Evolutionary conservation across 1,140 invertebrate species (phyloP), one percentile per base, ranked within the genome.

Genomic region (Drosophila eugracilis): DNA sequence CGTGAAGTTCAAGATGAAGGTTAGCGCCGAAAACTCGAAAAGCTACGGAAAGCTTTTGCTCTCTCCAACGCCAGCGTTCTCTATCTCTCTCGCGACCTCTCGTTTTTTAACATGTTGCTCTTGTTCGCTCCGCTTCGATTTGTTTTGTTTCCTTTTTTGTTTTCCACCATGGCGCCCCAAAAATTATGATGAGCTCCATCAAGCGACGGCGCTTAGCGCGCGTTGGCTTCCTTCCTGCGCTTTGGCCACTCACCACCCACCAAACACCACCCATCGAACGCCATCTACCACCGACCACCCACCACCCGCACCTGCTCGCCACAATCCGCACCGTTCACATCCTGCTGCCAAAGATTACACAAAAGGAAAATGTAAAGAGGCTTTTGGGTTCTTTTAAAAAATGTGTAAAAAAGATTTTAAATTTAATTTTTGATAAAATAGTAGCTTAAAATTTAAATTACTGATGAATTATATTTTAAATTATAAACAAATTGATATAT

Each of bases 1-100:
- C 62, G 72, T 88, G 75, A 88, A 88, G 83, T 88, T 88, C 83
- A 88, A 88, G 83, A 88, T 88, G 83, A 88, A 88, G 83, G 83
- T 88, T 88, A 88, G 37, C 47, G 63, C 58, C 44, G 57, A 57
- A 60, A 78, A 75, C 70, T 71, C 66, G 30, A 71, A 72, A 75
- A 81, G 65, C 77, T 76, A 14, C 15, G 5, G 6, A 14, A 47
- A 75, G 63, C 74, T 76, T 45, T 75, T 14, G 15, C 47, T 50
- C 72, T 75, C 45, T 19, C 9, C 7, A 0, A 10, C 7, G n/a
- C 17, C 15, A 21, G 10, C 30, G 47, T 58, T 50, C 26, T 19
- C 24, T 6, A 12, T 12, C 4, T 19, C 14, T 32, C 37, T 53
- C 55, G 12, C 36, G 9, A 12, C 5, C 6, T 41, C n/a, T 41